phyloP scores from a whole-genome alignment of 37 sponge, comb jelly and placozoan genomes.

The Haliclona indistincta region DNA sequence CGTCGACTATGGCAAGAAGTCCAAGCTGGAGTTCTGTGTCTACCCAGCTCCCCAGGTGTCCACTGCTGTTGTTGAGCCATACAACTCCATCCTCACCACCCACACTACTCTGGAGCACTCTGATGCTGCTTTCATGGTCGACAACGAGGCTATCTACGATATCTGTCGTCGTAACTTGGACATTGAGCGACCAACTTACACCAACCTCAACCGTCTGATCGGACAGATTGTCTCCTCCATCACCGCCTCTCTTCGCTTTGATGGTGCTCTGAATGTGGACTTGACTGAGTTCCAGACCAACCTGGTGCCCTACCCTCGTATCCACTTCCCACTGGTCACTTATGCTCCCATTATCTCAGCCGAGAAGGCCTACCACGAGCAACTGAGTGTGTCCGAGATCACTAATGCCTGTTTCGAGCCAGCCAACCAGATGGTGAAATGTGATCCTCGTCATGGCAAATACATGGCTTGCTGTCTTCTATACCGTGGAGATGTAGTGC shows the following conservation, averaged over 20 bases:
- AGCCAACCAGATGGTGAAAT: conserved; percentile 94
- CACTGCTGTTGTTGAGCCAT: conserved; percentile 96
- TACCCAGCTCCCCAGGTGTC: conserved; percentile 94
- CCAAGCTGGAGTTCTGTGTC: conserved; percentile 89
- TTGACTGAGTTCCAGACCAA: conserved; percentile 94
- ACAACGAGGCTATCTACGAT: conserved; percentile 96
- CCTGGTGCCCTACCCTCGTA: conserved; percentile 92
- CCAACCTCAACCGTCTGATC: conserved; percentile 79
- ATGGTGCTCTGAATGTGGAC: conserved; percentile 93
- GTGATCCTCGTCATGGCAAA: conserved; percentile 93
- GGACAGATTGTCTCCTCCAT: conserved; percentile 94
- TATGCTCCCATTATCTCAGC: conserved; percentile 93
- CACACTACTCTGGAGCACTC: conserved; percentile 87
- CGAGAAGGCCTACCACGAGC: no score
- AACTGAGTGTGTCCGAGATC: conserved; percentile 79
- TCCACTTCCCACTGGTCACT: conserved; percentile 91
- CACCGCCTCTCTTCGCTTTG: conserved; percentile 94
- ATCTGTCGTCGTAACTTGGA: conserved; percentile 89
- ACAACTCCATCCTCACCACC: conserved; percentile 87
- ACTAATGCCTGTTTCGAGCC: conserved; percentile 89
- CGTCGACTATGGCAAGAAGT: conserved; percentile 93
- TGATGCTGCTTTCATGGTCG: conserved; percentile 98
- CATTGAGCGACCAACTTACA: conserved; percentile 79
- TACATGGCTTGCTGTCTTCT: conserved; percentile 95
- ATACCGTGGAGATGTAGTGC: conserved; percentile 93